Conservation (phyloP, 2,888 invertebrate species). For the Catocala fraxini region DNA sequence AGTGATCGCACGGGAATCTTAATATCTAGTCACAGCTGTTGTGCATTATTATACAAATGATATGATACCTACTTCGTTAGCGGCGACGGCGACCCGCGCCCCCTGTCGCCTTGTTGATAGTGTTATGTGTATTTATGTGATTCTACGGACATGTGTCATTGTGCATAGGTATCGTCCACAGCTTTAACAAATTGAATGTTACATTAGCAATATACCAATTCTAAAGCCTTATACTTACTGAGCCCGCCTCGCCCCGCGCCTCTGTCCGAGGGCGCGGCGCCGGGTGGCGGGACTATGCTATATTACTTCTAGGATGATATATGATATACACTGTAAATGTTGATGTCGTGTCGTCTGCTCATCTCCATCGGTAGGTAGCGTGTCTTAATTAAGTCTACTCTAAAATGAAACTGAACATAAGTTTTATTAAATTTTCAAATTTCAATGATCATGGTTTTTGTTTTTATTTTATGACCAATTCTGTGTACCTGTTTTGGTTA, state of each 20-base stretch:
- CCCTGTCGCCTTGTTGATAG: constrained; percentile 40
- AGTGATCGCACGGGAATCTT: constrained; percentile 67
- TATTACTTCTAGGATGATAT: constrained; percentile 14
- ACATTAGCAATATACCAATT: constrained; percentile 63
- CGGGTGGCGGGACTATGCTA: constrained; percentile 7
- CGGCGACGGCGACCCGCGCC: constrained; percentile 36
- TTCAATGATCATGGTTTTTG: constrained; percentile 65
- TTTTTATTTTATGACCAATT: constrained; percentile 31
- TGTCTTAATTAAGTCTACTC: constrained; percentile 75
- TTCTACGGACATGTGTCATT: constrained; percentile 43
- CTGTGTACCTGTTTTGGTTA: no score
- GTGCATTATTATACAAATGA: constrained; percentile 62
- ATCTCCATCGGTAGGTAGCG: constrained; percentile 74
- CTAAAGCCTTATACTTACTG: constrained; percentile 55
- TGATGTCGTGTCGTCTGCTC: constrained; percentile 65
- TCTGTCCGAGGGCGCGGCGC: not conserved
- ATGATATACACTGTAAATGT: constrained; percentile 35
- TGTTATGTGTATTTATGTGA: constrained; percentile 40
- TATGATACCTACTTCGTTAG: constrained; percentile 38
- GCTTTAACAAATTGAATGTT: constrained; percentile 63
- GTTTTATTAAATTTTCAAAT: constrained; percentile 86
- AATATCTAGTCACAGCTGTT: constrained; percentile 80
- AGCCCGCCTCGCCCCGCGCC: no score
- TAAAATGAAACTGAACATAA: constrained; percentile 78
- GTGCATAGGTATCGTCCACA: constrained; percentile 59